Conservation (phyloP, 2,113 vertebrate species). For the Chaetura pelagica region DNA sequence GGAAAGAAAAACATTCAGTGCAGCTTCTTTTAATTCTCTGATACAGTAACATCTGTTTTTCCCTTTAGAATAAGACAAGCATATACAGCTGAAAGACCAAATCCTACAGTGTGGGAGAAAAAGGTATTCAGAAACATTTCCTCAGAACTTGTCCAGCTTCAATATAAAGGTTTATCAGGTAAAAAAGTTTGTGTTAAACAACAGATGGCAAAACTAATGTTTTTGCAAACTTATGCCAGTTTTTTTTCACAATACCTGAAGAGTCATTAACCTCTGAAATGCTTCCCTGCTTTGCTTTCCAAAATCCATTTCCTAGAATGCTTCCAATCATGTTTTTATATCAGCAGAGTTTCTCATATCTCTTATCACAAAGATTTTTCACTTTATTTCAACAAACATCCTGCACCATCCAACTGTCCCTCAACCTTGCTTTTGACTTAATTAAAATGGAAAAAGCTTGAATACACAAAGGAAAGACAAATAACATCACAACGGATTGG, state of each 20-base stretch:
- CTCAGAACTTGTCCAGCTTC: background rate
- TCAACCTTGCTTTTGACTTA: background rate
- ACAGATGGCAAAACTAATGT: background rate
- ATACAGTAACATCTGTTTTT: background rate
- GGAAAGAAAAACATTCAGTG: background rate
- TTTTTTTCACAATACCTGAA: background rate
- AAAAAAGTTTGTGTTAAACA: background rate
- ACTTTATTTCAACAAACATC: background rate
- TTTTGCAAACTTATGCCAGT: background rate
- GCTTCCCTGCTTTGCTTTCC: background rate
- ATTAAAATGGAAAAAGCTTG: background rate
- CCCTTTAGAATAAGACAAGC: background rate
- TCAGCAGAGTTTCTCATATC: background rate
- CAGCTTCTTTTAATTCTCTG: background rate
- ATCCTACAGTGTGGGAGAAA: background rate
- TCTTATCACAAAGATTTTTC: background rate
- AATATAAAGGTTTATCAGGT: constrained; percentile 8
- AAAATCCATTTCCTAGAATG: background rate
- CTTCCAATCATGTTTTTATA: background rate
- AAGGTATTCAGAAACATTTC: background rate
- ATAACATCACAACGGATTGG: background rate
- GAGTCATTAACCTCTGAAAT: background rate
- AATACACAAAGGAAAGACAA: background rate
- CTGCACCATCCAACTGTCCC: background rate
- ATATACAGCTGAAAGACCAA: background rate